Conservation (phyloP, 1,140 invertebrate species). For the Sinella curviseta region DNA sequence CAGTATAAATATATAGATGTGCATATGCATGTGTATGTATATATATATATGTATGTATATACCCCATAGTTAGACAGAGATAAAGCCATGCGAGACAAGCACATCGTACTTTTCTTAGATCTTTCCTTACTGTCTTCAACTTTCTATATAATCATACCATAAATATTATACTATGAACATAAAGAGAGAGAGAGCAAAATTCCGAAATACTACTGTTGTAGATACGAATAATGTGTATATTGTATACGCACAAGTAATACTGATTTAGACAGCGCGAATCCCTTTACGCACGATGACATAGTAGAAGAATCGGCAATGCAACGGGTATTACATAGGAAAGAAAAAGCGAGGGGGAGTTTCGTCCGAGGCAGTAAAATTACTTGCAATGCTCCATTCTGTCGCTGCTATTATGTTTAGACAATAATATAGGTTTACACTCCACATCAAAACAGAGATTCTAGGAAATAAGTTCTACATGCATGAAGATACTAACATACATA, state of each 20-base stretch:
- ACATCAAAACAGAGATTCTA: no score
- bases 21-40: neutral
- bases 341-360: neutral
- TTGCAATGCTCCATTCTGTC: neutral
- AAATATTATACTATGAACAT: neutral
- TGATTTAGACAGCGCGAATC: neutral
- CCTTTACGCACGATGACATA: neutral
- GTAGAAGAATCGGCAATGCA: neutral
- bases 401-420: neutral
- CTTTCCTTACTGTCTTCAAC: neutral
- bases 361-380: neutral
- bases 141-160: neutral
- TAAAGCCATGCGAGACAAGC: neutral
- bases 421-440: no score
- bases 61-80: neutral
- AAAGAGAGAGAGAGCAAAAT: neutral
- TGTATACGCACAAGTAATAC: neutral
- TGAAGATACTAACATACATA: no score
- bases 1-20: neutral
- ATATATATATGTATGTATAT: no score
- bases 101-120: neutral
- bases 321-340: neutral
- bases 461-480: no score
- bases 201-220: no score
- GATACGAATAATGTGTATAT: no score